phyloP scores from a whole-genome alignment of 2,113 vertebrate species.

The Vombatus ursinus region DNA sequence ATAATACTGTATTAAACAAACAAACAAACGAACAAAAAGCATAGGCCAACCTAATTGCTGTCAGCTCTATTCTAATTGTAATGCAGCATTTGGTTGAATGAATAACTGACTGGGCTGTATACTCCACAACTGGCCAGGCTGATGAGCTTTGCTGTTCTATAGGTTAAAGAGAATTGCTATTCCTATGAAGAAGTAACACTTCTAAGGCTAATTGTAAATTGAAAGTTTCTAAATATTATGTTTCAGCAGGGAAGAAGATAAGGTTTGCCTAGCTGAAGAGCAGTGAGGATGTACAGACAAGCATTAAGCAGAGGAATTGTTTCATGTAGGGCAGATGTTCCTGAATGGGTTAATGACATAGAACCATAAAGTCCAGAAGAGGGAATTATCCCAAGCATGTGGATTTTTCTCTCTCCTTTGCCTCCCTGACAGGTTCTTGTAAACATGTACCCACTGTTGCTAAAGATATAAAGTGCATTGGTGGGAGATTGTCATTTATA shows the following conservation, averaged over 20 bases:
- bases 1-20: neutral
- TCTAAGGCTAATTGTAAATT: neutral
- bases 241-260: neutral
- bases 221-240: neutral
- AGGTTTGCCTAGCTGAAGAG: neutral
- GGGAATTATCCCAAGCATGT: neutral
- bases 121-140: neutral
- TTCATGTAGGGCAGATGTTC: neutral
- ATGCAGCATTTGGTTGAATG: neutral
- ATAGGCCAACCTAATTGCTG: neutral
- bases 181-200: neutral
- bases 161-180: neutral
- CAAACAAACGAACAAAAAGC: neutral
- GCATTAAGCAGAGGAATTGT: neutral
- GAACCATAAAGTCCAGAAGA: neutral
- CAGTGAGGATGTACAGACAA: neutral
- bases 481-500: neutral
- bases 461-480: neutral
- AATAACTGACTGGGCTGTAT: neutral
- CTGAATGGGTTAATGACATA: neutral
- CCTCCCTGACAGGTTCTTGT: neutral
- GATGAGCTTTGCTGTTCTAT: neutral
- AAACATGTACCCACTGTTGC: neutral
- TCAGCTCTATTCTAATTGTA: neutral
- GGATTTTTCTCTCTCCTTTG: neutral